Evolutionary conservation across 2,113 vertebrate genomes (phyloP).

Genomic region (Neodon shergylaensis): DNA sequence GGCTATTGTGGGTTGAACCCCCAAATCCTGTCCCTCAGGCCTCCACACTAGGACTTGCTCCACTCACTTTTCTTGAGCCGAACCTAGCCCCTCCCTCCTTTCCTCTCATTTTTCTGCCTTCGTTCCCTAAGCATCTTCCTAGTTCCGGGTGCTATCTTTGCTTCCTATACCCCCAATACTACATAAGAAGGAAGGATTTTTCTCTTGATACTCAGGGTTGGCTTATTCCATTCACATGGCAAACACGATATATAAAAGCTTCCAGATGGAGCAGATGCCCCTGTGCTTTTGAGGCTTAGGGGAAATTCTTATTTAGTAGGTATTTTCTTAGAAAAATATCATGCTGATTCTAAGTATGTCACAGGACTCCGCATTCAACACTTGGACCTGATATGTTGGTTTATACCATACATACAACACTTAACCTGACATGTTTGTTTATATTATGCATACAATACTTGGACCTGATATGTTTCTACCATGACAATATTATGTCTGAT

Average conservation of each 20-base stretch:
- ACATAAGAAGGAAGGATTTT: background rate
- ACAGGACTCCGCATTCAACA: background rate
- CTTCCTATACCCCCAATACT: background rate
- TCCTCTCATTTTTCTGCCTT: background rate
- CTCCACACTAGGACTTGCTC: background rate
- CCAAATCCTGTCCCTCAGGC: background rate
- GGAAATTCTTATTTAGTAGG: background rate
- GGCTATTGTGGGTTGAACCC: background rate
- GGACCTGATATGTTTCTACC: background rate
- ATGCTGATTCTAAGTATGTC: slow-evolving; percentile 14
- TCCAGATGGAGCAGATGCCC: background rate
- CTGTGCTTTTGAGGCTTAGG: background rate
- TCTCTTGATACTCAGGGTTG: background rate
- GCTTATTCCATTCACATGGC: background rate
- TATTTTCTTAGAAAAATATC: background rate
- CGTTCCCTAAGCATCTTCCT: background rate
- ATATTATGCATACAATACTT: background rate
- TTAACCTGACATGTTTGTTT: background rate
- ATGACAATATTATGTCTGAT: background rate
- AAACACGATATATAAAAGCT: background rate
- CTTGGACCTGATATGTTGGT: slow-evolving; percentile 1
- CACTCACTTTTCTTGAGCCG: background rate
- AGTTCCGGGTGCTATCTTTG: background rate
- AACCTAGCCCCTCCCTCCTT: background rate
- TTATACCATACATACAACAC: background rate